Conservation (phyloP, 1,140 invertebrate genomes). For the Polypedilum pembai region DNA sequence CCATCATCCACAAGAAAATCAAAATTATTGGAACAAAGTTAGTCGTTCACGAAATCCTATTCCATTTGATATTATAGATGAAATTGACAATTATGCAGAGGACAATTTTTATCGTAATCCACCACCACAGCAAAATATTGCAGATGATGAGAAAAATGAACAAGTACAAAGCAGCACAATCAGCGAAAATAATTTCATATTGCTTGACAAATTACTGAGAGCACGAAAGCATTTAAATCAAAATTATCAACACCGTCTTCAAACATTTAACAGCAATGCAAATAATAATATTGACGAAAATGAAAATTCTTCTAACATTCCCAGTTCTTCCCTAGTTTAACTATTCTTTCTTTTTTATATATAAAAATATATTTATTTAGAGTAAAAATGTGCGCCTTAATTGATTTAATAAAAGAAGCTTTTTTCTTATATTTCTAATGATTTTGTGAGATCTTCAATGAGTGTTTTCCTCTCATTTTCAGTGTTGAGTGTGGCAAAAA, state of each 20-base stretch:
- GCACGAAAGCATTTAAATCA: conserved; percentile 1
- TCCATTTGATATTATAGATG: background rate
- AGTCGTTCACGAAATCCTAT: background rate
- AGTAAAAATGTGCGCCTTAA: background rate
- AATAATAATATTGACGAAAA: background rate
- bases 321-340: conserved; percentile 16
- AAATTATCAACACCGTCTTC: background rate
- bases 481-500: conserved; percentile 36
- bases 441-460: conserved; percentile 43
- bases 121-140: background rate
- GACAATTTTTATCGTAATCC: background rate
- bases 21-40: background rate
- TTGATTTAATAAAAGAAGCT: background rate
- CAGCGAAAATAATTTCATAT: conserved; percentile 6
- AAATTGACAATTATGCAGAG: conserved; percentile 9
- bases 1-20: background rate
- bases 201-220: background rate
- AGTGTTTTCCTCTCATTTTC: conserved; percentile 48
- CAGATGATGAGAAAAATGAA: background rate
- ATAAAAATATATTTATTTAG: background rate
- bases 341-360: background rate
- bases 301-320: conserved; percentile 1
- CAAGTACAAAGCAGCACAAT: background rate
- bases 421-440: background rate
- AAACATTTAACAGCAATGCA: background rate